These are phyloP conservation scores for Meleagris gallopavo DNA, from an alignment of 2,113 vertebrate species.

Conservation along the genomic window DNA sequence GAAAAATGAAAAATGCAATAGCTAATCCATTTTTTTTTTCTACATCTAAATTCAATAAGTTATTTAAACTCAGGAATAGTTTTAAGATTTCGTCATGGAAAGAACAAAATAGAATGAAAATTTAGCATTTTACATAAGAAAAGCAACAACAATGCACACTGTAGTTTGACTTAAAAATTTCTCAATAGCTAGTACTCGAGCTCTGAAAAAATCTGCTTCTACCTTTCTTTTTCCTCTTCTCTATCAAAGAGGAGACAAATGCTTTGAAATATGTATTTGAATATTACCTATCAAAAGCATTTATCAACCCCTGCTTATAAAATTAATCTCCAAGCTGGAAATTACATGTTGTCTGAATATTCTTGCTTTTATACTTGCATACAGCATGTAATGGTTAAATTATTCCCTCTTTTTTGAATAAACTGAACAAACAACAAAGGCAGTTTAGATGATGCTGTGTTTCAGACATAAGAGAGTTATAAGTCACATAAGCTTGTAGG, in stretches of 20 bases:
- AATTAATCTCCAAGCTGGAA: background rate
- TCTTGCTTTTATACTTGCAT: background rate
- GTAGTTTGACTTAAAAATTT: background rate
- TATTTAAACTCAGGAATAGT: background rate
- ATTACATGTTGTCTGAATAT: background rate
- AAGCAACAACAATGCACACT: background rate
- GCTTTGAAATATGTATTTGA: background rate
- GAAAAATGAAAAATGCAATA: background rate
- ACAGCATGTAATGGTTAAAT: background rate
- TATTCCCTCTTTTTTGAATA: background rate
- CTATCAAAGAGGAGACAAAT: background rate
- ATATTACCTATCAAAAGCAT: background rate
- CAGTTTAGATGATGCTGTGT: background rate
- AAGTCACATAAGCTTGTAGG: background rate
- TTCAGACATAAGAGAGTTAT: background rate
- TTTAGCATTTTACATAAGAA: background rate
- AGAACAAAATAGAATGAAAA: background rate
- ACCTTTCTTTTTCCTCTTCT: background rate
- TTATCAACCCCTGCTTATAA: background rate
- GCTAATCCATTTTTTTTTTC: background rate
- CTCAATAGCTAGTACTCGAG: background rate
- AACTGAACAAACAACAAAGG: background rate
- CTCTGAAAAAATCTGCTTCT: background rate
- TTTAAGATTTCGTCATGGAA: background rate
- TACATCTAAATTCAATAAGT: background rate